Evolutionary conservation across 2,888 invertebrate species (phyloP).

Genomic region (Caenorhabditis japonica): DNA sequence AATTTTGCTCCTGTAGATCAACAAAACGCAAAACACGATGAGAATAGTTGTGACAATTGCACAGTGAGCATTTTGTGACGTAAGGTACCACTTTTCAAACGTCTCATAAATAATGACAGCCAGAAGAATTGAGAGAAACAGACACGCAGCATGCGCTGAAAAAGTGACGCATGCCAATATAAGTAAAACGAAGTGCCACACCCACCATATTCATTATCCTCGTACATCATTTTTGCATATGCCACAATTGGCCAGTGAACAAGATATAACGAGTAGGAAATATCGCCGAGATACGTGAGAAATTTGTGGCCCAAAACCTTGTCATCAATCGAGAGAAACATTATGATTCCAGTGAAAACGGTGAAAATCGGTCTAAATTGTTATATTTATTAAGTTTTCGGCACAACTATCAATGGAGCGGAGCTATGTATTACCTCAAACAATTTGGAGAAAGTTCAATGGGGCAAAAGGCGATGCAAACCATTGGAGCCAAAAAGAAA

Average conservation of each 20-base stretch:
- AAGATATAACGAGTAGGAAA: conserved; percentile 57
- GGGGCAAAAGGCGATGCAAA: conserved; percentile 22
- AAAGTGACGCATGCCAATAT: not conserved
- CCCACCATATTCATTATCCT: too few species aligned
- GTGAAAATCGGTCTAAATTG: conserved; percentile 25
- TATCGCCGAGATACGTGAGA: conserved; percentile 55
- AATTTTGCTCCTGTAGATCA: conserved; percentile 16
- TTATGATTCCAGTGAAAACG: conserved; percentile 32
- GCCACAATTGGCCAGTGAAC: conserved; percentile 55
- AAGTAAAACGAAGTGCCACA: too few species aligned
- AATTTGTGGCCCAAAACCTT: conserved; percentile 19
- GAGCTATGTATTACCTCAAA: not conserved
- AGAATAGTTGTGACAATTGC: too few species aligned
- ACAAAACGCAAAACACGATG: too few species aligned
- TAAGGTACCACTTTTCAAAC: conserved; percentile 28
- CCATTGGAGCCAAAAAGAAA: conserved; percentile 34
- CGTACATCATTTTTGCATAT: not conserved
- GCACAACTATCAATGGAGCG: too few species aligned
- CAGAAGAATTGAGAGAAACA: conserved; percentile 24
- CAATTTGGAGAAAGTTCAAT: conserved; percentile 23
- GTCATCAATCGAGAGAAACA: conserved; percentile 35
- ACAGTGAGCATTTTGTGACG: too few species aligned
- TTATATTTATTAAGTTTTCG: too few species aligned
- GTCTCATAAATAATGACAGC: conserved; percentile 26
- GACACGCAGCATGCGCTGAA: conserved; percentile 23